Base-by-base conservation (phyloP, 2,888 invertebrate species). In the Pristionchus entomophagus region DNA sequence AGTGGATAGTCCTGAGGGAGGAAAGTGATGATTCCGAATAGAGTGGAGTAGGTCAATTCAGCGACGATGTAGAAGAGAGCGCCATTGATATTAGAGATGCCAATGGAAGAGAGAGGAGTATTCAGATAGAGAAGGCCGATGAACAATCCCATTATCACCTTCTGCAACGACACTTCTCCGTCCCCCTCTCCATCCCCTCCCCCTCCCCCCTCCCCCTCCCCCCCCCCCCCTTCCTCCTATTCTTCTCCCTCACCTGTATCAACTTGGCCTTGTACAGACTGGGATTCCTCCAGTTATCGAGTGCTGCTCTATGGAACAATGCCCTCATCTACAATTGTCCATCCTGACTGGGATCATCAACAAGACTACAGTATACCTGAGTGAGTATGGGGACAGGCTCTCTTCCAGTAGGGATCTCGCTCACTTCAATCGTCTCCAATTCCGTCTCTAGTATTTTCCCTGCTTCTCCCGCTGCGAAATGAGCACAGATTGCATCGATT, bases 51-150 rank as follows among this genome's bases (percentile, higher is more conserved):
- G 5, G 97, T 97, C 96, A 97, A 96, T 93, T 97, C 97, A 22
- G 96, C 96, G 73, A 97, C 95, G 93, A 97, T 96, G 93, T 97
- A 96, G 94, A 97, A 97, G 86, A 97, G 95, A 38, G 96, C 97
- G 69, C 97, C 97, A 93, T 97, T 97, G 89, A 97, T 96, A 94
- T 98, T 98, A 96, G 96, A 96, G 0, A 97, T 97, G 97, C 97
- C 92, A 96, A 96, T 94, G 97, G 96, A 69, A 0, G 88, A 89
- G 17, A 90, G 84, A 14, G 89, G 96, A 73, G 88, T 90, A 86
- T 89, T 89, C 22, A 90, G 86, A 94, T 97, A 98, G 89, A 98
- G 96, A 81, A 97, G 94, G 3, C 97, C 97, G 88, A 97, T 96
- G 38, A 98, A 93, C 12, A 94, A n/a, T 32, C 93, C 93, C 77